phyloP scores from a whole-genome alignment of 2,797 vertebrate genomes.

The Sebastes aleutianus region DNA sequence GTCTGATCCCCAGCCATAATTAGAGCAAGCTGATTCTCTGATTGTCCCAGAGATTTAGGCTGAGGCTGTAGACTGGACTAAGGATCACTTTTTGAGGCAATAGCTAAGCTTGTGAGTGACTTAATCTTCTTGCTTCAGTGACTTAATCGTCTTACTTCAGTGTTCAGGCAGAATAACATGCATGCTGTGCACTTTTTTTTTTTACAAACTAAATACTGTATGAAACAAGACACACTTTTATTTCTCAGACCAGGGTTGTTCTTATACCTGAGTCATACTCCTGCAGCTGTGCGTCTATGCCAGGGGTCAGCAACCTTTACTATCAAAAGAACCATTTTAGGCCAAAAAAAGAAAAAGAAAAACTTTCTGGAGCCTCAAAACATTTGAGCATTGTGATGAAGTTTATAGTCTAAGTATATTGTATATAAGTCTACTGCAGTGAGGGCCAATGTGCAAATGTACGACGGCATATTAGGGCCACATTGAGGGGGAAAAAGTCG shows the following conservation, averaged over 20 bases:
- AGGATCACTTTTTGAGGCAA: constrained; percentile 32
- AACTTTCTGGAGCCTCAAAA: too few relatives aligned
- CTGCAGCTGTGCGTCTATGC: not conserved
- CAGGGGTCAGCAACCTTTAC: too few relatives aligned
- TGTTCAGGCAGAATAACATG: constrained; percentile 22
- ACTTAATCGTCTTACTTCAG: not conserved
- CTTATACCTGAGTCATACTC: not conserved
- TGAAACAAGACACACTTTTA: not conserved
- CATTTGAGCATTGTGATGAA: too few relatives aligned
- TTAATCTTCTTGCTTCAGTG: not conserved
- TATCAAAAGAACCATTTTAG: too few relatives aligned
- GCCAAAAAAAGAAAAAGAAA: too few relatives aligned
- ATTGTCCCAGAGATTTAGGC: constrained; percentile 39
- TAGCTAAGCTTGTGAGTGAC: constrained; percentile 32
- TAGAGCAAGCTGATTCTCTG: constrained; percentile 2
- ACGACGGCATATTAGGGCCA: too few relatives aligned
- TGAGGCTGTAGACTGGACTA: constrained; percentile 33
- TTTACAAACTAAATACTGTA: not conserved
- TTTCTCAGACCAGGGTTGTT: not conserved
- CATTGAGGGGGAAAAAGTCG: too few relatives aligned
- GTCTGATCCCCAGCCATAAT: constrained; percentile 29
- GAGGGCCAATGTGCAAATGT: too few relatives aligned
- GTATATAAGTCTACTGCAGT: too few relatives aligned
- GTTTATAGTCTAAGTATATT: too few relatives aligned
- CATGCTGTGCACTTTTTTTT: constrained; percentile 28